phyloP scores from a whole-genome alignment of 2,888 invertebrate genomes.

The Papilio elwesi region DNA sequence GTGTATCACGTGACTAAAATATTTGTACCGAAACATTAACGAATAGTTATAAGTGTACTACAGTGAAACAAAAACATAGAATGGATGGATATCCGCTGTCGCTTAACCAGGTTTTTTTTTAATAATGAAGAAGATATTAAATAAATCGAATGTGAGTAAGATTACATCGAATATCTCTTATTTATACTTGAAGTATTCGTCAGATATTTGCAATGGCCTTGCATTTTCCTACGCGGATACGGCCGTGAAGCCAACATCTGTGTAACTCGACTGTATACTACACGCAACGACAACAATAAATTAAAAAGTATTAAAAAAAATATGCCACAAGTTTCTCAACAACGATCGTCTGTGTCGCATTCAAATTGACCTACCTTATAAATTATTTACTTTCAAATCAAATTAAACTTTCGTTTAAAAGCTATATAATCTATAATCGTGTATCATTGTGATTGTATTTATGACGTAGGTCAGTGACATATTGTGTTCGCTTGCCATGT shows the following conservation, averaged over 20 bases:
- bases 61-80: too few relatives aligned
- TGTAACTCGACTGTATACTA: neutral
- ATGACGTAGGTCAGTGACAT: neutral
- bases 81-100: neutral
- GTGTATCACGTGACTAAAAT: too few relatives aligned
- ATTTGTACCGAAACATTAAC: too few relatives aligned
- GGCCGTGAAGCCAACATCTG: neutral
- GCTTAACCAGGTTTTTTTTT: neutral
- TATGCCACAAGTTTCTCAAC: neutral
- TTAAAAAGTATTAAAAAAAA: neutral
- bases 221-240: conserved; percentile 13
- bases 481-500: neutral
- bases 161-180: neutral
- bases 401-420: neutral
- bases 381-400: conserved; percentile 7
- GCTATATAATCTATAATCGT: conserved; percentile 10
- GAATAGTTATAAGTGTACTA: too few relatives aligned
- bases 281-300: neutral
- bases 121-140: neutral
- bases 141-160: neutral
- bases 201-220: conserved; percentile 14
- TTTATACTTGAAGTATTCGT: neutral
- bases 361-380: neutral
- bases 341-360: neutral
- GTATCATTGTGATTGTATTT: neutral